Base-by-base conservation (phyloP, 1,140 invertebrate genomes). In the Bombus superbus region DNA sequence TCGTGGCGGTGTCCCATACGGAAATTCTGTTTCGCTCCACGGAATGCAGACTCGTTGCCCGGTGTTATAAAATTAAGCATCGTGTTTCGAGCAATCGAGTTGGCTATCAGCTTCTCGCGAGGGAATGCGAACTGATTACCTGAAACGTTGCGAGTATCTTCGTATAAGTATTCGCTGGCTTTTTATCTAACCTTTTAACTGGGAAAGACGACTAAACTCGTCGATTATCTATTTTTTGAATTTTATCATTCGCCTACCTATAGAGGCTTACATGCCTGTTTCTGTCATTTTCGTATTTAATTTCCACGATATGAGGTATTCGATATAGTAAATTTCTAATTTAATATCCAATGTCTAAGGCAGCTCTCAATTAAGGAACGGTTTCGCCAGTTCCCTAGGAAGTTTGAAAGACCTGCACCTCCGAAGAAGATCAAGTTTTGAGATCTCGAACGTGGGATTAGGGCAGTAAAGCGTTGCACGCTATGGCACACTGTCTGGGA, bases 11-110 rank as follows among this genome's bases (percentile, higher is more conserved):
- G 47, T 59, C 8, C 11, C 28, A 13, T 32, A 35, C 15, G 66
- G 69, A 74, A 74, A 73, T 77, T 77, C n/a, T 74, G 53, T 35
- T 53, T 42, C 47, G 15, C 18, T 53, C n/a, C 35, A 11, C 28
- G 81, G 81, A 74, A 82, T 82, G 81, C 47, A 64, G 62, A 71
- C 47, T 28, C 85, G 69, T 59, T 59, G 75, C 13, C 79, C 38
- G 75, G 64, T 53, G 71, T 87, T 32, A 18, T 78, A 59, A 73
- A 85, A 75, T 83, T 86, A 83, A 81, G 22, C 53, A 59, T 82
- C 68, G 72, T 57, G 68, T 74, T 73, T 62, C 68, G 59, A 75
- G 44, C 64, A 88, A 64, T 53, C 40, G 35, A 47, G n/a, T 22
- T 38, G 53, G 47, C 47, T 71, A 76, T 53, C 44, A 69, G 18